phyloP scores from a whole-genome alignment of 2,113 vertebrate species.

The Leptobrachium ailaonicum region DNA sequence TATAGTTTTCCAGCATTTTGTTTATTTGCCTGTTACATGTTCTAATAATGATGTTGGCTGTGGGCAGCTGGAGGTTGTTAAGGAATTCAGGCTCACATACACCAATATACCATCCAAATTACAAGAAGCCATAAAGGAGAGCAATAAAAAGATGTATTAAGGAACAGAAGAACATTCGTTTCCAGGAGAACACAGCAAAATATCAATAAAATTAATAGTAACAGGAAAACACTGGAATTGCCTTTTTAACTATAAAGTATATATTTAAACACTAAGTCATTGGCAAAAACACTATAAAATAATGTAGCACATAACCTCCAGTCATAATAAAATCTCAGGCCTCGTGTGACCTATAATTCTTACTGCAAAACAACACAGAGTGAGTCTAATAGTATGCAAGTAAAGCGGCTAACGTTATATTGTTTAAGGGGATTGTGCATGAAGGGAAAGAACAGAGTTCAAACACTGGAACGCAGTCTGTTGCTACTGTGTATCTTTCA shows the following conservation, averaged over 20 bases:
- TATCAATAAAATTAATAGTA: constrained; percentile 2
- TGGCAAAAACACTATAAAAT: background rate
- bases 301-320: too few species aligned
- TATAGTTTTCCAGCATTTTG: background rate
- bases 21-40: constrained; percentile 2
- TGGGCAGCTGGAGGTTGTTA: constrained; percentile 15
- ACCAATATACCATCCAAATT: background rate
- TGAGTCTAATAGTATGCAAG: too few species aligned
- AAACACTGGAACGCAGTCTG: too few species aligned
- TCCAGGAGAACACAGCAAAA: background rate
- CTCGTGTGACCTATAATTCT: too few species aligned
- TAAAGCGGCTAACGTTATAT: too few species aligned
- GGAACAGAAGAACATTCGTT: background rate
- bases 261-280: background rate
- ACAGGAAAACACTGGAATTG: background rate
- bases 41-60: constrained; percentile 8
- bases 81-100: background rate
- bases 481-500: too few species aligned
- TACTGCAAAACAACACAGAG: too few species aligned
- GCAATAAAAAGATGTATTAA: background rate
- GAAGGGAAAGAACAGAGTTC: too few species aligned
- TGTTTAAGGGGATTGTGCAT: too few species aligned
- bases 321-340: too few species aligned
- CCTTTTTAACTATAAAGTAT: background rate
- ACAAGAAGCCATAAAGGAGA: background rate